Base-by-base conservation (phyloP, 2,888 invertebrate species). In the Anoplius nigerrimus region DNA sequence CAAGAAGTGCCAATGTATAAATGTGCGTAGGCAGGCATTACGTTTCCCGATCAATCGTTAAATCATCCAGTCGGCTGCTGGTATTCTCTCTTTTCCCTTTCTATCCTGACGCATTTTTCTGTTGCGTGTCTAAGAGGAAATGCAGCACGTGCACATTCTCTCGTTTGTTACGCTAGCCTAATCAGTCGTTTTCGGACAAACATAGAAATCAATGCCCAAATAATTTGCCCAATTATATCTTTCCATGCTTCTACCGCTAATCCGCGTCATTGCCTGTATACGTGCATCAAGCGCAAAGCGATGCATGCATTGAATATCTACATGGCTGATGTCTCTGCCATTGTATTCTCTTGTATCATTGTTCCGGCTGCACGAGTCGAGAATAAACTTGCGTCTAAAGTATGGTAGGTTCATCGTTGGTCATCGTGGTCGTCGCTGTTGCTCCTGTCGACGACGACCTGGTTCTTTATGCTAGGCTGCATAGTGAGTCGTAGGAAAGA, bases 241-340 rank as follows among this genome's bases (percentile, higher is more conserved):
- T 11, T 42, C 71, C 66, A 43, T 42, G 59, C 43, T 59, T 59
- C 48, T 45, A 8, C 24, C 34, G 62, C 43, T 64, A 60, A 66
- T 61, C 56, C 69, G 60, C 63, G 58, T 66, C 62, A 34, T 34
- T 34, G 34, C 64, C 56, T 57, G 34, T 51, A 34, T 21, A 58
- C 20, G 21, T 46, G 11, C 16, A 8, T 22, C 57, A 66, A 65
- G 55, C 60, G 34, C n/a, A n/a, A n/a, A 42, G 62, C 51, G 57
- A 53, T 53, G 69, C 18, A 62, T 54, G 46, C 58, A 54, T 53
- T 43, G 43, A 27, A 63, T 62, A 68, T 71, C 66, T 65, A 66
- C 72, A 60, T 59, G 76, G 74, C 66, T 71, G 63, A 55, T 74
- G 80, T 74, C 78, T 75, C 77, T 73, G 61, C 77, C 79, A 80